A percentile compares a stretch with the other conserved stretches of the same genome.
These are phyloP conservation scores for Bombus confusus DNA, from an alignment of 1,140 invertebrate genomes.

Conservation along the genomic window DNA sequence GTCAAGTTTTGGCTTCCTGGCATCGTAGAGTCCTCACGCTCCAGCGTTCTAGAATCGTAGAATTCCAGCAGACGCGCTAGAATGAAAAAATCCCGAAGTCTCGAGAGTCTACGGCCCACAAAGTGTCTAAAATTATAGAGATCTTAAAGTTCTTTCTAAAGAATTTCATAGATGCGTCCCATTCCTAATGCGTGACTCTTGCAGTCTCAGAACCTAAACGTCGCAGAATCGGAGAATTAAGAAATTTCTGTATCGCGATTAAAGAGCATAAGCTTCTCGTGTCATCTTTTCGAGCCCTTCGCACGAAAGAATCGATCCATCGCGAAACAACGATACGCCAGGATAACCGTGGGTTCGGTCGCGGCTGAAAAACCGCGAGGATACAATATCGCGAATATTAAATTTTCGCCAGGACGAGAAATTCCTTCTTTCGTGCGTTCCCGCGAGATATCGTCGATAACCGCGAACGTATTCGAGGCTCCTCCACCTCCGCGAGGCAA, in stretches of 20 bases:
- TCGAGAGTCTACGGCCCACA: background rate
- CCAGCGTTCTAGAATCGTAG: background rate
- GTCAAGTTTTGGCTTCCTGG: too few relatives aligned
- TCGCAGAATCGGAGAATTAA: background rate
- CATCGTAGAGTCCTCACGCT: background rate
- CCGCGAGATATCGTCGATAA: slow-evolving; percentile 49
- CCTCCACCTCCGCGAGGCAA: background rate
- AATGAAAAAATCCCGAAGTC: background rate
- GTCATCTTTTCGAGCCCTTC: too few relatives aligned
- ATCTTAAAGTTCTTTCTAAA: background rate
- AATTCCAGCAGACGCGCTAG: background rate
- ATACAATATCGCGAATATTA: slow-evolving; percentile 52
- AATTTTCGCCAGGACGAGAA: slow-evolving; percentile 17
- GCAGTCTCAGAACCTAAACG: background rate
- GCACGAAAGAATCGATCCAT: background rate
- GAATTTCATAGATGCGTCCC: background rate
- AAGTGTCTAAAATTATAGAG: background rate
- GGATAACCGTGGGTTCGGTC: background rate
- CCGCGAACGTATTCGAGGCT: slow-evolving; percentile 7
- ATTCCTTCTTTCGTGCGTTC: slow-evolving; percentile 26
- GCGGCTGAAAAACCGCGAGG: background rate
- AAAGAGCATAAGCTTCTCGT: too few relatives aligned
- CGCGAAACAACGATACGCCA: background rate
- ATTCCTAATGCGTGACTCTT: background rate
- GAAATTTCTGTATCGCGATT: too few relatives aligned